Percentiles rank a stretch among this genome's conserved stretches.
Conservation (phyloP, 2,797 vertebrate genomes). For the Helostoma temminkii region DNA sequence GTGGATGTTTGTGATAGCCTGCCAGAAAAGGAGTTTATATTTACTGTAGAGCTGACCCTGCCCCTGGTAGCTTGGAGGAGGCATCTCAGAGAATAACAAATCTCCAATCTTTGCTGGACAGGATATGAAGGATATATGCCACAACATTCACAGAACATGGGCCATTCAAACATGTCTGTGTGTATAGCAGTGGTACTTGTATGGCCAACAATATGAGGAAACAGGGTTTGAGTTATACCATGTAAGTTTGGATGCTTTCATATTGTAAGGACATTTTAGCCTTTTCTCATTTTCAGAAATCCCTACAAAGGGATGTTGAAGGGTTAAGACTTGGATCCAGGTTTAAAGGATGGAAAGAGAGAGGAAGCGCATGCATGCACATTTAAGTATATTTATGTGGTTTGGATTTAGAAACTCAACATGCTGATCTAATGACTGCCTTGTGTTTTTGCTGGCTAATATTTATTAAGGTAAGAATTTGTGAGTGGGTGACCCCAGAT, state of each 20-base stretch:
- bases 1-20: constrained; percentile 31
- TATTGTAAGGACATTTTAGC: too few species aligned
- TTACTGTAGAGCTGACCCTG: constrained; percentile 8
- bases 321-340: too few species aligned
- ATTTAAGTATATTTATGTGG: constrained; percentile 49
- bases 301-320: too few species aligned
- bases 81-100: constrained; percentile 63
- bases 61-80: constrained; percentile 33
- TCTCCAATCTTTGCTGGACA: constrained; percentile 51
- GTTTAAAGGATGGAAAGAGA: too few species aligned
- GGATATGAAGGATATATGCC: constrained; percentile 74
- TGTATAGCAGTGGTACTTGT: not conserved
- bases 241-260: too few species aligned
- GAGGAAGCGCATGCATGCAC: too few species aligned
- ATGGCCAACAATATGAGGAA: too few species aligned
- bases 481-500: constrained; percentile 37
- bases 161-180: constrained; percentile 53
- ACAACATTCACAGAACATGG: constrained; percentile 59
- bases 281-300: too few species aligned
- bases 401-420: constrained; percentile 45
- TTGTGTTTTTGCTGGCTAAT: constrained; percentile 57
- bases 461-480: constrained; percentile 51
- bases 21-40: constrained; percentile 10
- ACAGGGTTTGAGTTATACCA: too few species aligned
- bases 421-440: constrained; percentile 21